These are phyloP conservation scores for Elanus axillaris DNA, from an alignment of 2,113 vertebrate species.

Conservation along the genomic window DNA sequence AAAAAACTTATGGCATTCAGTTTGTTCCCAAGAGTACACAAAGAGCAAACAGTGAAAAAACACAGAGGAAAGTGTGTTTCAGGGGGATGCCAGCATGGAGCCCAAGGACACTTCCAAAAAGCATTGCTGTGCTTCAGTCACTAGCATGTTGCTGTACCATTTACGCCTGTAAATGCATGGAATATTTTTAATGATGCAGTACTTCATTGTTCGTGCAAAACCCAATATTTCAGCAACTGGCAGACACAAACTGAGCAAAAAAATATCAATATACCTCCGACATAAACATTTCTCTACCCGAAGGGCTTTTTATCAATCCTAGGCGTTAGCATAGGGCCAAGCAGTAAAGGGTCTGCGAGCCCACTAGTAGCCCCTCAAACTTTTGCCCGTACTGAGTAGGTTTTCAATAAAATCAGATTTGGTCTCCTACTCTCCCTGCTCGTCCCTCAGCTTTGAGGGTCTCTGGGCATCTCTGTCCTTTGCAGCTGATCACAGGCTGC, in stretches of 20 bases:
- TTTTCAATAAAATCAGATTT: not conserved
- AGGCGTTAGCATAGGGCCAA: not conserved
- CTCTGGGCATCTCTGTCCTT: not conserved
- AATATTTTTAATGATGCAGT: not conserved
- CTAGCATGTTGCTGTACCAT: not conserved
- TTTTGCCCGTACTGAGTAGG: not conserved
- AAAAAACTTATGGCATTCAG: not conserved
- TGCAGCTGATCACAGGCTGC: not conserved
- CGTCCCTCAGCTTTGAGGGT: not conserved
- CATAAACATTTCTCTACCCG: not conserved
- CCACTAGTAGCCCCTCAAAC: not conserved
- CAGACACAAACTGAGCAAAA: not conserved
- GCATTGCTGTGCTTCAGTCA: not conserved
- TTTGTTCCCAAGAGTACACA: not conserved
- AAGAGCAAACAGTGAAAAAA: not conserved
- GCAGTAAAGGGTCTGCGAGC: not conserved
- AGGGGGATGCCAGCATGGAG: not conserved
- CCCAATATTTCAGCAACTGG: not conserved
- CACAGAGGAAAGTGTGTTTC: not conserved
- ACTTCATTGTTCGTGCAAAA: not conserved
- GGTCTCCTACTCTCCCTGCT: not conserved
- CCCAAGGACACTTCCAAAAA: not conserved
- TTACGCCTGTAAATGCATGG: not conserved
- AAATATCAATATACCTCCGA: not conserved
- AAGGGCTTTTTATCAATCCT: rapidly evolving